Conservation (phyloP, 2,113 vertebrate genomes). For the Gallinago media region DNA sequence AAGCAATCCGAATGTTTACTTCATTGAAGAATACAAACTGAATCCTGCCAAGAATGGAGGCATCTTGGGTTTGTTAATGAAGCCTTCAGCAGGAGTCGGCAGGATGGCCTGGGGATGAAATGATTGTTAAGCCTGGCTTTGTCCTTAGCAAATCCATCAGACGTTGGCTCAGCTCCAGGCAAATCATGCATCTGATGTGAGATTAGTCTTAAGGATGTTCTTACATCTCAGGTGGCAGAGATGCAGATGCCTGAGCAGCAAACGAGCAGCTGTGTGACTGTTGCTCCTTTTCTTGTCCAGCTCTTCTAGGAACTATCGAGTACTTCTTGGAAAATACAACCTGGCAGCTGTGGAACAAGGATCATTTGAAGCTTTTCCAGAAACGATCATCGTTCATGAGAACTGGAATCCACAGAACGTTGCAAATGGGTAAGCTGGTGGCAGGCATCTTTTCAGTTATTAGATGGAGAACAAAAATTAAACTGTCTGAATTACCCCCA, state of each 20-base stretch:
- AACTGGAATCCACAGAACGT: slow-evolving; percentile 70
- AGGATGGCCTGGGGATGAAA: background rate
- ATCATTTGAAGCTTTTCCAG: slow-evolving; percentile 56
- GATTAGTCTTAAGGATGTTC: background rate
- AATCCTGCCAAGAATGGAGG: background rate
- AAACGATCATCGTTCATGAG: slow-evolving; percentile 79
- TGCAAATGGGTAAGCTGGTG: slow-evolving; percentile 55
- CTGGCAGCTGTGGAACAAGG: slow-evolving; percentile 71
- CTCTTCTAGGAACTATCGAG: slow-evolving; percentile 72
- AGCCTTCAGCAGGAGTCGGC: background rate
- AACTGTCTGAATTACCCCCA: background rate
- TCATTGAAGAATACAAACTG: background rate
- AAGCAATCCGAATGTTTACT: background rate
- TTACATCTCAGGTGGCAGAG: background rate
- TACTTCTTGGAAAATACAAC: slow-evolving; percentile 83
- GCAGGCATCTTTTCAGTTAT: background rate
- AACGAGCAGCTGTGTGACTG: background rate
- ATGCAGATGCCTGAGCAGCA: background rate
- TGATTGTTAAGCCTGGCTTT: background rate
- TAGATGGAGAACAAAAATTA: background rate
- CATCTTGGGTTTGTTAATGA: background rate
- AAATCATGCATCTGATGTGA: background rate
- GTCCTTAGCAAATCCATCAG: background rate
- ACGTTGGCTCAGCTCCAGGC: background rate
- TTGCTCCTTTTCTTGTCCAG: background rate